Evolutionary conservation across 2,888 invertebrate species (phyloP), one percentile per base, ranked within the genome.

Genomic region (Scaptomyza polygonia): DNA sequence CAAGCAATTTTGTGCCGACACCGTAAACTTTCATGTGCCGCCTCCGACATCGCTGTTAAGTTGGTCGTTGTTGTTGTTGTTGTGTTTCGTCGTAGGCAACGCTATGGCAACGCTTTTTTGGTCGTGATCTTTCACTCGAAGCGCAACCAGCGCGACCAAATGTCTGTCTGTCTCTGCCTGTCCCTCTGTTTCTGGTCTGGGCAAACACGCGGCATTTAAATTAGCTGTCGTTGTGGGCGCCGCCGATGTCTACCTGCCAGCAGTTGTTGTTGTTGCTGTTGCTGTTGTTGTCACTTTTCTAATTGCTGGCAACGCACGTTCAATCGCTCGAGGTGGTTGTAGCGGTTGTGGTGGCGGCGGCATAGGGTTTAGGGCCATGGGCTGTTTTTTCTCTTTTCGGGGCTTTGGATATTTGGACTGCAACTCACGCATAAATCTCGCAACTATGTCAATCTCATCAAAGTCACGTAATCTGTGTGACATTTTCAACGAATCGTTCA

Each of bases 401-500:
- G 44, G 53, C 61, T 65, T 51, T 51, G 66, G 55, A 51, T 64
- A 64, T 59, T 56, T 25, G 25, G 25, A 65, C 51, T 77, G 68
- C 68, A 72, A 54, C 58, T 70, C 84, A 88, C 80, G 85, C 87
- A 85, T 88, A 88, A 85, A 88, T 85, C 88, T 88, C 78, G 77
- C 79, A 79, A 81, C 86, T 87, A 82, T 88, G 85, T 88, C 85
- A 85, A 85, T 87, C 86, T 83, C 79, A 85, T 88, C 85, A 82
- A 72, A 77, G 85, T 85, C 85, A 85, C 85, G 85, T 85, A 85
- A 85, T 88, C 88, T 85, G 88, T 85, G 85, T 85, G 85, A 88
- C 85, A 87, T 85, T 85, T 85, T 85, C 88, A 88, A 77, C 79
- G 88, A 85, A 85, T 71, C 88, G 88, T 88, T 85, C 36, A 25